Evolutionary conservation across 1,140 invertebrate genomes (phyloP).

Genomic region (Rhyacophila brunnea): DNA sequence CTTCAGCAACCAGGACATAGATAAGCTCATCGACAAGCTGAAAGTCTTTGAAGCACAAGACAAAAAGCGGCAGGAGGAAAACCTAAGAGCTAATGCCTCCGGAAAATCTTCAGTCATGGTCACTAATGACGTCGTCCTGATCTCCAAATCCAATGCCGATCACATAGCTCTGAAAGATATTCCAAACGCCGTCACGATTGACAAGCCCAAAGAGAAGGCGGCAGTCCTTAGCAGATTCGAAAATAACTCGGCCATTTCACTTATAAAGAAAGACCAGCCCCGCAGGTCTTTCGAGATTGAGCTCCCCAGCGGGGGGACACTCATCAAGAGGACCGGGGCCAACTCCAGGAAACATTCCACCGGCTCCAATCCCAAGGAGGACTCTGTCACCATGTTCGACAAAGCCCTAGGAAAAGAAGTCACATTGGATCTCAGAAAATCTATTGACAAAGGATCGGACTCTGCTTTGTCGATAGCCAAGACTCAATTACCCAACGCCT

Average conservation of each 20-base stretch:
- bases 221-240: constrained; percentile 53
- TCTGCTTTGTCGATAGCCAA: constrained; percentile 12
- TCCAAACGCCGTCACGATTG: constrained; percentile 43
- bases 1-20: constrained; percentile 40
- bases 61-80: constrained; percentile 50
- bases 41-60: constrained; percentile 54
- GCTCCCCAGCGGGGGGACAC: constrained; percentile 49
- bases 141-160: constrained; percentile 50
- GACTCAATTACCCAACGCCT: neutral
- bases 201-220: constrained; percentile 49
- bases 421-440: constrained; percentile 52
- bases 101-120: constrained; percentile 49
- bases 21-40: constrained; percentile 52
- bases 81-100: constrained; percentile 43
- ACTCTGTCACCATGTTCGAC: constrained; percentile 51
- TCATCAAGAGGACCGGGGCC: constrained; percentile 50
- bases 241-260: constrained; percentile 53
- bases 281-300: constrained; percentile 51
- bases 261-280: constrained; percentile 51
- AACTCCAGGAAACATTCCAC: constrained; percentile 51
- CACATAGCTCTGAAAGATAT: constrained; percentile 50
- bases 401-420: constrained; percentile 52
- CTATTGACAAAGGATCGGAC: constrained; percentile 45
- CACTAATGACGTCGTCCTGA: constrained; percentile 50
- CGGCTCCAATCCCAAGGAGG: constrained; percentile 48